These are phyloP conservation scores for Lycocerus yunnanus DNA, from an alignment of 2,888 invertebrate genomes.

Conservation along the genomic window DNA sequence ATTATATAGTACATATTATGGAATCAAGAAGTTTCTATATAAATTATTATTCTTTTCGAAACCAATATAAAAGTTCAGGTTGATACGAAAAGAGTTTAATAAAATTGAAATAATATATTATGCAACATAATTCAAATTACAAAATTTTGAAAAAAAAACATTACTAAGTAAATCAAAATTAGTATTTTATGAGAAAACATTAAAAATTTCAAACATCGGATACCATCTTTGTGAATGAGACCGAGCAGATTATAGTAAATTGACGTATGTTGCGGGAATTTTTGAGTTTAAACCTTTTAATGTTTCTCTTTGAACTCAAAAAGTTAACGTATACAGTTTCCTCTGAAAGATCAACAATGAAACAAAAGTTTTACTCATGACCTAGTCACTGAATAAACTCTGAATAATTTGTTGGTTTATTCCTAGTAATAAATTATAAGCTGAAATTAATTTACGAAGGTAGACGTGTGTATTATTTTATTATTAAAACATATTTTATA, in stretches of 20 bases:
- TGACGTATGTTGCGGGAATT: background rate
- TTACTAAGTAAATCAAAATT: background rate
- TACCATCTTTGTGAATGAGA: background rate
- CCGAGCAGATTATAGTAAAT: background rate
- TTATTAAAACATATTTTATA: background rate
- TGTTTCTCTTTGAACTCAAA: background rate
- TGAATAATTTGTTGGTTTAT: background rate
- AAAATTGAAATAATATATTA: background rate
- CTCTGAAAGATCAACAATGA: background rate
- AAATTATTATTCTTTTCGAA: no score
- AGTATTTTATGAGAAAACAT: background rate
- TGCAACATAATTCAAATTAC: no score
- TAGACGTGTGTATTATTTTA: background rate
- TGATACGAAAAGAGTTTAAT: no score
- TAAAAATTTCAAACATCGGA: background rate
- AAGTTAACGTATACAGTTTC: background rate
- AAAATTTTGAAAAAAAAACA: background rate
- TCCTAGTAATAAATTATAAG: background rate
- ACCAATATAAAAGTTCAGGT: no score
- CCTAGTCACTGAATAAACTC: background rate
- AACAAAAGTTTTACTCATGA: background rate
- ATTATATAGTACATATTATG: no score
- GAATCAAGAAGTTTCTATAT: no score
- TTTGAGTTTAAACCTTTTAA: background rate
- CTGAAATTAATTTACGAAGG: background rate